Percentiles rank a stretch among this genome's conserved stretches.
Conservation (phyloP, 2,888 invertebrate genomes). For the Allophyes oxyacanthae region DNA sequence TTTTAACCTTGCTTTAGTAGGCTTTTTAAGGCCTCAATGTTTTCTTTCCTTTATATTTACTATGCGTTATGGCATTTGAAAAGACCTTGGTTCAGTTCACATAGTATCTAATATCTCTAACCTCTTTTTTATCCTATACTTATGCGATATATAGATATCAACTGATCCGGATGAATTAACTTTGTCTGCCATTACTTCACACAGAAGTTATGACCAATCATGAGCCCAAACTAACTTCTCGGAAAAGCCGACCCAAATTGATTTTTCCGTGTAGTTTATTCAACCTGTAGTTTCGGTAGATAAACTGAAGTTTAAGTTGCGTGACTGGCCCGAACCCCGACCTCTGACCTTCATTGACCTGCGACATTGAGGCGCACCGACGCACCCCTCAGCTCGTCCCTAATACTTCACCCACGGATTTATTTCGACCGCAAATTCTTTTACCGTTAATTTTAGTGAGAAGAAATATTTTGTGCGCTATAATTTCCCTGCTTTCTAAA, state of each 20-base stretch:
- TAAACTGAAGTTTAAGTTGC: constrained; percentile 66
- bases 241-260: constrained; percentile 37
- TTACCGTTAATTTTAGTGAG: constrained; percentile 19
- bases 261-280: constrained; percentile 47
- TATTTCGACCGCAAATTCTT: constrained; percentile 51
- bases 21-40: constrained; percentile 21
- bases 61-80: neutral
- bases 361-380: constrained; percentile 70
- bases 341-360: constrained; percentile 75
- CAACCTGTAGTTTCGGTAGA: constrained; percentile 49
- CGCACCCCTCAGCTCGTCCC: constrained; percentile 63
- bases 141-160: neutral
- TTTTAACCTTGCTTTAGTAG: constrained; percentile 66
- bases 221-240: constrained; percentile 28
- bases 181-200: constrained; percentile 2
- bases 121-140: neutral
- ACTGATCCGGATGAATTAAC: neutral
- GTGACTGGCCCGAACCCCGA: constrained; percentile 71
- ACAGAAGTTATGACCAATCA: constrained; percentile 16
- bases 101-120: no score
- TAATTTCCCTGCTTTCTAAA: constrained; percentile 12
- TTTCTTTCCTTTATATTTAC: constrained; percentile 22
- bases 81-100: constrained; percentile 2
- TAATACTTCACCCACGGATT: constrained; percentile 64
- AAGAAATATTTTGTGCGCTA: neutral